Percentiles rank a stretch among this genome's conserved stretches.
These are phyloP conservation scores for Drosophila meridiana DNA, from an alignment of 2,888 invertebrate genomes.

Conservation along the genomic window DNA sequence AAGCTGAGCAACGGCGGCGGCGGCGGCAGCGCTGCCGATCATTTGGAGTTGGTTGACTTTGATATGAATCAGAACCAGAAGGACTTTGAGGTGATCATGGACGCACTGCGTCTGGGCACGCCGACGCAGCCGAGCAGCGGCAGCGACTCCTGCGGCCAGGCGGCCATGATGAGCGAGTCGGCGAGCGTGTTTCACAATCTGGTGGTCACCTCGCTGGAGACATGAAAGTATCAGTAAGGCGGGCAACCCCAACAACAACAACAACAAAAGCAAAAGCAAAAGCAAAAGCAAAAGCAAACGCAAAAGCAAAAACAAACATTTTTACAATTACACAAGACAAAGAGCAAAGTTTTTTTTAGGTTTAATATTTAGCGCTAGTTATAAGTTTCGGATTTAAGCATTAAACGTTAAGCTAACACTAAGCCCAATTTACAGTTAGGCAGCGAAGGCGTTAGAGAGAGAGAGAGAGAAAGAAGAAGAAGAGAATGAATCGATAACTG, in stretches of 20 bases:
- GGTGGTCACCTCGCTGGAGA: constrained; percentile 85
- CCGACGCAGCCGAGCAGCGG: constrained; percentile 81
- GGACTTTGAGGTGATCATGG: constrained; percentile 85
- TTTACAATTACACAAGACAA: constrained; percentile 58
- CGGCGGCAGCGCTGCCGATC: constrained; percentile 21
- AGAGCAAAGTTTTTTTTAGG: constrained; percentile 53
- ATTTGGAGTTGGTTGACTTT: constrained; percentile 82
- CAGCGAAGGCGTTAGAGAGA: background rate
- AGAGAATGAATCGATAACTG: background rate
- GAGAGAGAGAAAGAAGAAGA: background rate
- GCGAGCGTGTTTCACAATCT: constrained; percentile 84
- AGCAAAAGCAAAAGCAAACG: constrained; percentile 4
- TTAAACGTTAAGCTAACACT: constrained; percentile 11
- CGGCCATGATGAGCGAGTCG: constrained; percentile 88
- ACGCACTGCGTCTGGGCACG: constrained; percentile 84
- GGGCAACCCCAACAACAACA: constrained; percentile 2
- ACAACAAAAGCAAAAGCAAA: background rate
- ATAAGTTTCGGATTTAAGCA: constrained; percentile 24
- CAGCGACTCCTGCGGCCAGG: constrained; percentile 87
- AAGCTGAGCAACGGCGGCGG: constrained; percentile 42
- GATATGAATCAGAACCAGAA: constrained; percentile 85
- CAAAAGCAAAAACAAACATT: constrained; percentile 35
- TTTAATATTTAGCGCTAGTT: constrained; percentile 30
- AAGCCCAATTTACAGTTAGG: background rate
- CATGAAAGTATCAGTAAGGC: constrained; percentile 84